Base-by-base conservation (phyloP, 2,797 vertebrate species). In the Halcyon badia region DNA sequence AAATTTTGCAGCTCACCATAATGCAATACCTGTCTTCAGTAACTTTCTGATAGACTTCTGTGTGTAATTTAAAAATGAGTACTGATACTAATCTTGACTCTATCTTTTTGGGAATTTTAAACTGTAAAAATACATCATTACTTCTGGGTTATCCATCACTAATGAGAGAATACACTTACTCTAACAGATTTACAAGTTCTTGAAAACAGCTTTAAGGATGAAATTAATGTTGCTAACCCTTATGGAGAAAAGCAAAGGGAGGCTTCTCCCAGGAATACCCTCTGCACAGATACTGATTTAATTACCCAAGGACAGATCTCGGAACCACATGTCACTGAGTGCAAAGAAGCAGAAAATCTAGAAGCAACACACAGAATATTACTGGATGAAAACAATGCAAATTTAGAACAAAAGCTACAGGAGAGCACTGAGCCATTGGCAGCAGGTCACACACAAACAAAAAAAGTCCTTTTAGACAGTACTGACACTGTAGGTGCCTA, bases 171-270 rank as follows among this genome's bases (percentile, higher is more conserved):
- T 94, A 52, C 84, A 85, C 21, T 97, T 64, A 82, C 85, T 76
- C 72, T 95, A 88, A 83, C 94, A 98, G 98, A 91, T 96, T 85
- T 90, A 87, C 92, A 95, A 79, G 79, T 79, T 94, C 87, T 92
- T 96, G 97, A 96, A 90, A 96, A 96, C 68, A 94, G 48, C 66
- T 89, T 62, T 94, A 95, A 96, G 93, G 95, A 73, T 87, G 94
- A 97, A 97, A 72, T 69, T 91, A 85, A 97, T 76, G 90, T 61
- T 86, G 46, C 76, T 72, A 33, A 86, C 66, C 87, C 54, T 96
- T 61, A 72, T 69, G 90, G 97, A 77, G 88, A 96, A 98, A 98
- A 98, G 90, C 98, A 97, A 96, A 96, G 68, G 97, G 97, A 98
- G 97, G 97, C 92, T 90, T 98, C 96, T 92, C 97, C 98, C 95